Conservation (phyloP, 2,888 invertebrate species). For the Antheraea assamensis region DNA sequence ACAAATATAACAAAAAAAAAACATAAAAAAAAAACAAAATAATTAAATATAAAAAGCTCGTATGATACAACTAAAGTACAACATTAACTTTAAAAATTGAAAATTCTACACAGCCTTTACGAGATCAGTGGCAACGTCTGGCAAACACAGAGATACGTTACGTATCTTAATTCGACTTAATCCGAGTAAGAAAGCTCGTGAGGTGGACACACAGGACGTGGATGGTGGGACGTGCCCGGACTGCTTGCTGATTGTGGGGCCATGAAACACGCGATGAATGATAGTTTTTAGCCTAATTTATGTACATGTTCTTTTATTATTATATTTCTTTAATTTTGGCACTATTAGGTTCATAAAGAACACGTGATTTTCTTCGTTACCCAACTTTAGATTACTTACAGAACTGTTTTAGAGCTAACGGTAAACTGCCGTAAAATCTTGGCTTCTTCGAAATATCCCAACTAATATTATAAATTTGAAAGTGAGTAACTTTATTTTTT, state of each 20-base stretch:
- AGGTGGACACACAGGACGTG: conserved; percentile 65
- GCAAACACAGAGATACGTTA: conserved; percentile 67
- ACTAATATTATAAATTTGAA: too few species aligned
- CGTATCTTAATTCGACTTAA: conserved; percentile 75
- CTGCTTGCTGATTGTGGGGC: conserved; percentile 40
- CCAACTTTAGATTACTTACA: too few species aligned
- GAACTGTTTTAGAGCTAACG: too few species aligned
- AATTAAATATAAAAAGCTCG: background rate
- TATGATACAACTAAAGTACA: background rate
- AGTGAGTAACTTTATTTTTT: too few species aligned
- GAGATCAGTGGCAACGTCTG: conserved; percentile 27
- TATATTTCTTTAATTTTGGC: too few species aligned
- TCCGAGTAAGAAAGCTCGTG: conserved; percentile 68
- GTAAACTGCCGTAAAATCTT: too few species aligned
- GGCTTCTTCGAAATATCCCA: too few species aligned
- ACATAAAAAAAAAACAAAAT: background rate
- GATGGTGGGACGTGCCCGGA: conserved; percentile 55
- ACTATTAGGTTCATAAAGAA: too few species aligned
- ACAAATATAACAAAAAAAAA: too few species aligned
- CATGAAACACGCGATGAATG: conserved; percentile 27
- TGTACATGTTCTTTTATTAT: too few species aligned
- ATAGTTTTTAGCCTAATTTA: too few species aligned
- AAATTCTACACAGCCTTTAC: conserved; percentile 15
- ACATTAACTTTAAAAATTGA: conserved; percentile 16
- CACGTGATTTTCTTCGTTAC: too few species aligned